Percentiles rank a stretch among this genome's conserved stretches.
phyloP scores from a whole-genome alignment of 2,888 invertebrate genomes.

The Eledone cirrhosa region DNA sequence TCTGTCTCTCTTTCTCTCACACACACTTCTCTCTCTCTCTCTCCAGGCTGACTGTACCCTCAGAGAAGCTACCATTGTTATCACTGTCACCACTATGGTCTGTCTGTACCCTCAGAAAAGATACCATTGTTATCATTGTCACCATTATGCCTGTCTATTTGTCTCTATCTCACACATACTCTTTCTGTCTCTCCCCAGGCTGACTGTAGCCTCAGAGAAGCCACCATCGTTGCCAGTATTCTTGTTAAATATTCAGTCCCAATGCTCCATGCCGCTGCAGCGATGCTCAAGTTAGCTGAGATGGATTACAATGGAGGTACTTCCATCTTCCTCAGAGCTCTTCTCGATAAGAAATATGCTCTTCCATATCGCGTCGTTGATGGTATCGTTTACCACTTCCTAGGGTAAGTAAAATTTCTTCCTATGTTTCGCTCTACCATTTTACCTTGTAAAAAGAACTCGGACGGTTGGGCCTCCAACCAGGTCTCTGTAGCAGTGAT shows the following conservation, averaged over 20 bases:
- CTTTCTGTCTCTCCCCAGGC: slow-evolving; percentile 76
- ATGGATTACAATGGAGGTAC: slow-evolving; percentile 90
- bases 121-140: too few species aligned
- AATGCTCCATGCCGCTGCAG: slow-evolving; percentile 92
- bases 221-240: slow-evolving; percentile 92
- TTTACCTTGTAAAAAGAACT: background rate
- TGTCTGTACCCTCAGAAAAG: too few species aligned
- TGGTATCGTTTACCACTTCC: slow-evolving; percentile 91
- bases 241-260: slow-evolving; percentile 91
- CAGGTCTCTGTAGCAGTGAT: too few species aligned
- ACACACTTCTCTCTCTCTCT: slow-evolving; percentile 44
- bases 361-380: slow-evolving; percentile 94
- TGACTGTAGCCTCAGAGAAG: slow-evolving; percentile 93
- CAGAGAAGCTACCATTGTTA: slow-evolving; percentile 93
- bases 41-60: slow-evolving; percentile 92
- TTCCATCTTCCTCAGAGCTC: slow-evolving; percentile 90
- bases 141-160: too few species aligned
- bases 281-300: slow-evolving; percentile 93
- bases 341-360: slow-evolving; percentile 97
- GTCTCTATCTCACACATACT: background rate
- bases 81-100: slow-evolving; percentile 88
- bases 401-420: slow-evolving; percentile 73
- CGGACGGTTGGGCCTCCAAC: too few species aligned
- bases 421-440: background rate
- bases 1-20: too few species aligned